phyloP scores from a whole-genome alignment of 2,113 vertebrate genomes.

The Mus pahari region DNA sequence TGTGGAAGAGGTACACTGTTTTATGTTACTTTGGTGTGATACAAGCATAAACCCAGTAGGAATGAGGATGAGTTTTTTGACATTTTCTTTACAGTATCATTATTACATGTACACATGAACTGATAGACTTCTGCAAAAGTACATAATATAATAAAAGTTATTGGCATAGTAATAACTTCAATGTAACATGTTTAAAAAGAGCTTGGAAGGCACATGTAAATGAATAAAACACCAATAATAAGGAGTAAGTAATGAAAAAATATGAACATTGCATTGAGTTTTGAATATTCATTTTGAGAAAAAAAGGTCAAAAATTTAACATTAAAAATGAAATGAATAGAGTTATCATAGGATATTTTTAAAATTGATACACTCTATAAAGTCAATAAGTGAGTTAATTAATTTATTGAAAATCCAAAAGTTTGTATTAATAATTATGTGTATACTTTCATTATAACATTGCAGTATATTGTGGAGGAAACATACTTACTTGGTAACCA shows the following conservation, averaged over 20 bases:
- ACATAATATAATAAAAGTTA: neutral
- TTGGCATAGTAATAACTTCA: neutral
- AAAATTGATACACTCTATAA: neutral
- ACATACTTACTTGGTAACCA: neutral
- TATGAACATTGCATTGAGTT: neutral
- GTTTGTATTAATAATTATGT: no score
- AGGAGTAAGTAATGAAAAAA: neutral
- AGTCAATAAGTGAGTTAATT: neutral
- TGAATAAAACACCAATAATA: neutral
- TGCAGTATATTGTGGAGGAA: neutral
- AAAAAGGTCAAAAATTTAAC: neutral
- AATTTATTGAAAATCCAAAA: neutral
- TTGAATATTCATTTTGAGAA: neutral
- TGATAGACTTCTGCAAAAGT: neutral
- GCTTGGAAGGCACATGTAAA: no score
- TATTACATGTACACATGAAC: neutral
- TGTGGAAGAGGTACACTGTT: rapidly evolving
- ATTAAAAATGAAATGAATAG: neutral
- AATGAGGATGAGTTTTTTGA: neutral
- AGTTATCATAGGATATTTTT: neutral
- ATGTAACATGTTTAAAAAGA: neutral
- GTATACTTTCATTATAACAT: neutral
- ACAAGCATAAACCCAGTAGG: neutral
- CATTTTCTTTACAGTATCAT: neutral
- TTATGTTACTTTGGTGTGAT: neutral